Evolutionary conservation across 2,888 invertebrate genomes (phyloP).

Genomic region (Thymelicus sylvestris): DNA sequence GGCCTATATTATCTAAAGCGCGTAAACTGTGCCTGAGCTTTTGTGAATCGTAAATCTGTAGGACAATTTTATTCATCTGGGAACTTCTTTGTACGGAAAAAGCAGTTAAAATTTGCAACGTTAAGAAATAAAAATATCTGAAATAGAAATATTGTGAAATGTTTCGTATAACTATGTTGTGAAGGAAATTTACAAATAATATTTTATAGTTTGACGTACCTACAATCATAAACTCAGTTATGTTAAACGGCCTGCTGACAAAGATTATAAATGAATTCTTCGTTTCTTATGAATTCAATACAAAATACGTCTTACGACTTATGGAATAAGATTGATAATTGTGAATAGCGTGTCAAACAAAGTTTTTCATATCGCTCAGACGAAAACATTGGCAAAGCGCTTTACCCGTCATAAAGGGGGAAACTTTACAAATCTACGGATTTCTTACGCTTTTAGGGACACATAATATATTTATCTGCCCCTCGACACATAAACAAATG

Average conservation of each 20-base stretch:
- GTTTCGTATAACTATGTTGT: not conserved
- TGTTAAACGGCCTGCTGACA: slow-evolving; percentile 70
- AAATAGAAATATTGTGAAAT: too few species aligned
- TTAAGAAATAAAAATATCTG: too few species aligned
- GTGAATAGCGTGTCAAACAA: slow-evolving; percentile 49
- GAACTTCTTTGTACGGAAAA: too few species aligned
- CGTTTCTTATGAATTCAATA: slow-evolving; percentile 42
- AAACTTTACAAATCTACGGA: slow-evolving; percentile 83
- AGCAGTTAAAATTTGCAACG: too few species aligned
- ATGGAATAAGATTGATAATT: slow-evolving; percentile 50
- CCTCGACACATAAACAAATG: slow-evolving; percentile 78
- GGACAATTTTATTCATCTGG: not conserved
- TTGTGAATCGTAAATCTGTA: not conserved
- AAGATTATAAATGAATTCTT: slow-evolving; percentile 74
- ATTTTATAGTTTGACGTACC: slow-evolving; percentile 65
- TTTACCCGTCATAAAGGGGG: slow-evolving; percentile 80
- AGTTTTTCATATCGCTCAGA: slow-evolving; percentile 79
- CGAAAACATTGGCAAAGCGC: slow-evolving; percentile 76
- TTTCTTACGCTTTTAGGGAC: slow-evolving; percentile 81
- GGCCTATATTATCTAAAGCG: too few species aligned
- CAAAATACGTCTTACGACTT: slow-evolving; percentile 48
- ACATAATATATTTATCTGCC: slow-evolving; percentile 83
- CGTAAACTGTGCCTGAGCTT: too few species aligned
- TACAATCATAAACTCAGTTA: slow-evolving; percentile 73
- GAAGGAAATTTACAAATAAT: slow-evolving; percentile 58